Conservation (phyloP, 2,113 vertebrate species). For the Myiagra hebetior region DNA sequence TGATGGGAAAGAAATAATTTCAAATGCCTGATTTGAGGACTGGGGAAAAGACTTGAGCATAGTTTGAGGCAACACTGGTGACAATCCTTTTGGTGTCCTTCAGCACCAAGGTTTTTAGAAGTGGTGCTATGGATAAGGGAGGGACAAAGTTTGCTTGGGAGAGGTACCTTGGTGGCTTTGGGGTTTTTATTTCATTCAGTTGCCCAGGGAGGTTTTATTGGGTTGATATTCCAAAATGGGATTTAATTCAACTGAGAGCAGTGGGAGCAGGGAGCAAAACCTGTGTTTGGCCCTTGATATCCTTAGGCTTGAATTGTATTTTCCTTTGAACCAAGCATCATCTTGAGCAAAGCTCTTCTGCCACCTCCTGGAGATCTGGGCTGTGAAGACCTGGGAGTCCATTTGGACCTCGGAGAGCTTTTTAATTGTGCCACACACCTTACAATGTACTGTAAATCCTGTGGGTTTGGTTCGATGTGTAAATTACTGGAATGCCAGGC, state of each 20-base stretch:
- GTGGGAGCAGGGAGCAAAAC: neutral
- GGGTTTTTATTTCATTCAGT: neutral
- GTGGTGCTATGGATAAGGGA: neutral
- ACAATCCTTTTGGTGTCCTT: neutral
- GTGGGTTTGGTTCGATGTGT: neutral
- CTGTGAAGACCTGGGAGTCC: neutral
- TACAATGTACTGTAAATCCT: neutral
- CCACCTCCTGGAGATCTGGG: constrained; percentile 33
- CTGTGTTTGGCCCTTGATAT: neutral
- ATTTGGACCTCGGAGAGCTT: neutral
- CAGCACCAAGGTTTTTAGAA: neutral
- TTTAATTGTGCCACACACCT: neutral
- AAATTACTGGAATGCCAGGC: neutral
- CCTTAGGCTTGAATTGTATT: neutral
- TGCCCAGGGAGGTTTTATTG: neutral
- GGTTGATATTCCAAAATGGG: neutral
- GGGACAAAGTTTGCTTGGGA: neutral
- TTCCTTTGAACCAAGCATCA: neutral
- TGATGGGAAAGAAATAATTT: neutral
- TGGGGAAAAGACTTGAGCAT: neutral
- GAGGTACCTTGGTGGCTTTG: neutral
- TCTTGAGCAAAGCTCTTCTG: constrained; percentile 35
- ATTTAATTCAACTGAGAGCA: neutral
- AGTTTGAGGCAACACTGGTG: neutral
- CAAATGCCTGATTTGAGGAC: neutral